Evolutionary conservation across 2,888 invertebrate genomes (phyloP).

Genomic region (Pseudococcus jackbeardsleyi): DNA sequence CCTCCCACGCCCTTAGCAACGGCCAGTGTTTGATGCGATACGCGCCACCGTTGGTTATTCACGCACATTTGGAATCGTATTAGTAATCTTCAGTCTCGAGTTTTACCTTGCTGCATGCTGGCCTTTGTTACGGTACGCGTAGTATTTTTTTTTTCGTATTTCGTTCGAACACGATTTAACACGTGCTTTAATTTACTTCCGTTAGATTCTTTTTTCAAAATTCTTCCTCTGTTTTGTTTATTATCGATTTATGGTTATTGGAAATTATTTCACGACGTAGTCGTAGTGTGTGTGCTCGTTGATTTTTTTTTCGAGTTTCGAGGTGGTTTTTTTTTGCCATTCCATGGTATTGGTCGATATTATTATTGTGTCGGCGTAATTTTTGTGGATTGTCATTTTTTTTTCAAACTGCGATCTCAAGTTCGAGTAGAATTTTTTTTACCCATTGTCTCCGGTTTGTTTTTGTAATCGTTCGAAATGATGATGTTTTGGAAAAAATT

Average conservation of each 20-base stretch:
- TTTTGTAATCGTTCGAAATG: constrained; percentile 45
- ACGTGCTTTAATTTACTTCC: constrained; percentile 48
- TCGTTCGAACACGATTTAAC: constrained; percentile 54
- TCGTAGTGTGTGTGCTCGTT: not conserved
- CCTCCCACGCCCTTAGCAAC: constrained; percentile 56
- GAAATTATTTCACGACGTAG: not conserved
- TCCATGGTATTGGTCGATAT: not conserved
- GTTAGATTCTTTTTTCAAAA: not conserved
- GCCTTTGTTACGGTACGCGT: not conserved
- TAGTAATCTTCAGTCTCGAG: not conserved
- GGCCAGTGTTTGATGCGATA: constrained; percentile 43
- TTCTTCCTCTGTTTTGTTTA: not conserved
- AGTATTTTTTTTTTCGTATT: constrained; percentile 18
- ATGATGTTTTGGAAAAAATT: constrained; percentile 26
- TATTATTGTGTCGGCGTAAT: not conserved
- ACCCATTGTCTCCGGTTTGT: not conserved
- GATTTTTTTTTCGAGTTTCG: not conserved
- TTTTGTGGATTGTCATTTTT: not conserved
- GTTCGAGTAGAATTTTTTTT: no score
- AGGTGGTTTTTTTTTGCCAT: not conserved
- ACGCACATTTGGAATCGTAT: not conserved
- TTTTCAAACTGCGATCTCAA: no score
- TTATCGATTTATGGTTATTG: not conserved
- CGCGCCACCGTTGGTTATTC: constrained; percentile 11
- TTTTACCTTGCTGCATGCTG: not conserved